Evolutionary conservation across 2,797 vertebrate species (phyloP), one percentile per base, ranked within the genome.

Genomic region (Cirrhinus molitorella): DNA sequence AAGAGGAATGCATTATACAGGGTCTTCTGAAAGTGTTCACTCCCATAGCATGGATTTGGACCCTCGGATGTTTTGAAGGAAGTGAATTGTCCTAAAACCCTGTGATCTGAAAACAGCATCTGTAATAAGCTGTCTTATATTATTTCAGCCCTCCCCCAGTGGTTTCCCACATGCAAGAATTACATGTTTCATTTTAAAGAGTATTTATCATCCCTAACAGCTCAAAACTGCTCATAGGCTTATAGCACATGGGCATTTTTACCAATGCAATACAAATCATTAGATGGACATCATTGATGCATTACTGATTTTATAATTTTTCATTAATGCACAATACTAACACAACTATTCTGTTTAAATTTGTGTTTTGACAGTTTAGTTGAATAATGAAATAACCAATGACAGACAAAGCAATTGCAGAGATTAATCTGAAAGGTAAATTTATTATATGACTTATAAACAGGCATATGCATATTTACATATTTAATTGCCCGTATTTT

Each of bases 1-100:
- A 68, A 49, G 28, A 71, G 10, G 59, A 55, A 77, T 66, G 49
- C 75, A 84, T 68, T 65, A 79, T 55, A 78, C 76, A 80, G 59
- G 37, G 84, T 88, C 83, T 72, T 65, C 19, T 59, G 68, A 71
- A 55, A 68, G 73, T 47, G 10, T 59, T 77, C 57, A 25, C 10
- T 10, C 49, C 37, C 14, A 77, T 17, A 73, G 47, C 47, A 7
- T 34, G 23, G 31, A 61, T 59, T 59, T 25, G 19, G 57, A 51
- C 40, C 40, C 55, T 63, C 4, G 6, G 6, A 9, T 59, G 14
- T 47, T 77, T 25, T 28, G 5, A 45, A 76, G 55, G n/a, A 61
- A 77, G 37, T 2, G 37, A 61, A 61, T 19, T 59, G 37, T 28
- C 28, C 37, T 43, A 45, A 59, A 59, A 13, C 23, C 51, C 55